Percentiles rank a stretch among this genome's conserved stretches.
Evolutionary conservation across 2,113 vertebrate genomes (phyloP).

Genomic region (Machaerirhynchus nigripectus): DNA sequence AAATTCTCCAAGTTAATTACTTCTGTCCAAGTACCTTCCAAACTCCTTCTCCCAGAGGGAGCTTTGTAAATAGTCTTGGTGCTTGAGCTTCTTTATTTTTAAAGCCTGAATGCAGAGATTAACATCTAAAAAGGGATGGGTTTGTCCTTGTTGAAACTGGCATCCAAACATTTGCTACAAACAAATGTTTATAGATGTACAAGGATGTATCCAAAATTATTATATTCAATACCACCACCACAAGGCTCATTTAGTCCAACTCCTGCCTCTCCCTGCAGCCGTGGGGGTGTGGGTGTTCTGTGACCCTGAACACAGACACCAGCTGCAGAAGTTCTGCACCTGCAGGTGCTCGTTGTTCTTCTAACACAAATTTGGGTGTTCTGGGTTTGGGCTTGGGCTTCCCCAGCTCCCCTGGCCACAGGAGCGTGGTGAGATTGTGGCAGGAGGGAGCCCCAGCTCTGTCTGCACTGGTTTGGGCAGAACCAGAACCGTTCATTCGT

Average conservation of each 20-base stretch:
- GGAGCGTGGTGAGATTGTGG: rapidly evolving
- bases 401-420: background rate
- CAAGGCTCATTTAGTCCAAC: background rate
- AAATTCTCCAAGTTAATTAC: background rate
- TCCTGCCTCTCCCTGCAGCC: background rate
- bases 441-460: background rate
- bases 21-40: background rate
- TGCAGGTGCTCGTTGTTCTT: rapidly evolving
- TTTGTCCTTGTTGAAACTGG: background rate
- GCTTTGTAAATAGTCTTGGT: background rate
- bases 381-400: background rate
- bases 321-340: rapidly evolving
- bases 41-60: background rate
- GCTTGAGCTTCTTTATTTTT: background rate
- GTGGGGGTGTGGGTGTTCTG: rapidly evolving
- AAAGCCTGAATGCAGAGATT: background rate
- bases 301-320: background rate
- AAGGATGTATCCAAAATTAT: background rate
- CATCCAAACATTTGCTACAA: background rate
- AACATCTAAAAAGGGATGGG: background rate
- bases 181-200: background rate
- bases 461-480: background rate
- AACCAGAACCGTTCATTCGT: background rate
- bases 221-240: rapidly evolving
- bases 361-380: background rate